phyloP scores from a whole-genome alignment of 2,113 vertebrate species.

The Pseudorasbora parva region DNA sequence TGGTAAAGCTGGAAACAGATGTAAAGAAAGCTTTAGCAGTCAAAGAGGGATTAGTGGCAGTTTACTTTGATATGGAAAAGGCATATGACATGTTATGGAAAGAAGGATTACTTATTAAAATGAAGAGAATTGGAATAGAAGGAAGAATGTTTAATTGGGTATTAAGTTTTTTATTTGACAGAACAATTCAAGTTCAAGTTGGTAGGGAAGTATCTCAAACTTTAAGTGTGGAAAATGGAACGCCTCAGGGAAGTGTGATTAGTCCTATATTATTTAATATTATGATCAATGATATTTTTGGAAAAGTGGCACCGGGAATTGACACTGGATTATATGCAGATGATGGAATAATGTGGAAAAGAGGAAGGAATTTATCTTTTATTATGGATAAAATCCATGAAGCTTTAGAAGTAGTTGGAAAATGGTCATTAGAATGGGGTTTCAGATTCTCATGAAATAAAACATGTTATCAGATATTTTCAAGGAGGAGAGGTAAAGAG shows the following conservation, averaged over 20 bases:
- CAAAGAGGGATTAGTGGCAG: no score
- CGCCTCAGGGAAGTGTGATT: neutral
- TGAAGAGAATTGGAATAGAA: neutral
- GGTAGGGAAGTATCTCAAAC: neutral
- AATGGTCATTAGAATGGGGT: no score
- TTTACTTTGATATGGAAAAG: no score
- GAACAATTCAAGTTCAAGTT: neutral
- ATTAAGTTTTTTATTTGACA: neutral
- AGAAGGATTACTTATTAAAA: neutral
- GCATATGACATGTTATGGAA: neutral
- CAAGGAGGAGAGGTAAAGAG: neutral
- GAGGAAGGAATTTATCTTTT: neutral
- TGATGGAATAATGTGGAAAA: neutral
- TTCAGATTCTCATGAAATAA: neutral
- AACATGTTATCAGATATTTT: conserved; percentile 8
- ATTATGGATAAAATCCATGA: neutral
- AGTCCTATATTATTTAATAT: neutral
- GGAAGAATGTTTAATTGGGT: neutral
- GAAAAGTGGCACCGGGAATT: neutral
- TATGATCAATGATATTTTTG: no score
- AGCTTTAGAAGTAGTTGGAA: neutral
- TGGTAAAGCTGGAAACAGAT: neutral
- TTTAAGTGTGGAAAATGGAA: neutral
- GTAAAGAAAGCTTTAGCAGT: no score
- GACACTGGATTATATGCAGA: neutral